Evolutionary conservation across 2,113 vertebrate genomes (phyloP).

Genomic region (Heterotis niloticus): DNA sequence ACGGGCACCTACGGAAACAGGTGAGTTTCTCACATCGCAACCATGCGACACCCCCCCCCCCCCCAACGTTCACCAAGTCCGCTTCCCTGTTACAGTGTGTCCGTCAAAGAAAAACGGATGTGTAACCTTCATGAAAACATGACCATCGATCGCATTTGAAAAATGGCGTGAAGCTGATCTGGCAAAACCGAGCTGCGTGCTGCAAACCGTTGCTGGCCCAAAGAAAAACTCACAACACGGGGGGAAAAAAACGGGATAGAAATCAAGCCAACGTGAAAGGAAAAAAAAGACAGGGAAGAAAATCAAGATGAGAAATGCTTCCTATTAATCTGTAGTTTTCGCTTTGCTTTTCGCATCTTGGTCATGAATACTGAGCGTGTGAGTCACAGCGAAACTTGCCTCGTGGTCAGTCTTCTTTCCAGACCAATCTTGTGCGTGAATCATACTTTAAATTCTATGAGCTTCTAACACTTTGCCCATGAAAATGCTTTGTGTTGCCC

Average conservation of each 20-base stretch:
- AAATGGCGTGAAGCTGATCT: too few relatives aligned
- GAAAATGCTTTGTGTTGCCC: neutral
- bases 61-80: neutral
- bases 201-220: too few relatives aligned
- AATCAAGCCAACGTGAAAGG: neutral
- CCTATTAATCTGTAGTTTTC: neutral
- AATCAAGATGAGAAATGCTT: neutral
- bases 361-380: neutral
- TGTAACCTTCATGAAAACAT: too few relatives aligned
- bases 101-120: too few relatives aligned
- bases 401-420: neutral
- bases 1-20: slow-evolving; percentile 75
- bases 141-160: too few relatives aligned
- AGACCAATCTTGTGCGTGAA: neutral
- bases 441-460: too few relatives aligned
- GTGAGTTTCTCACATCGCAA: slow-evolving; percentile 62
- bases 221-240: neutral
- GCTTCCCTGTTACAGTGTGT: neutral
- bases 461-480: too few relatives aligned
- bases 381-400: slow-evolving; percentile 1
- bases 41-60: too few relatives aligned
- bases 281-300: too few relatives aligned
- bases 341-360: neutral
- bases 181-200: neutral
- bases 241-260: neutral